Evolutionary conservation across 2,113 vertebrate genomes (phyloP).

Genomic region (Hemichromis elongatus): DNA sequence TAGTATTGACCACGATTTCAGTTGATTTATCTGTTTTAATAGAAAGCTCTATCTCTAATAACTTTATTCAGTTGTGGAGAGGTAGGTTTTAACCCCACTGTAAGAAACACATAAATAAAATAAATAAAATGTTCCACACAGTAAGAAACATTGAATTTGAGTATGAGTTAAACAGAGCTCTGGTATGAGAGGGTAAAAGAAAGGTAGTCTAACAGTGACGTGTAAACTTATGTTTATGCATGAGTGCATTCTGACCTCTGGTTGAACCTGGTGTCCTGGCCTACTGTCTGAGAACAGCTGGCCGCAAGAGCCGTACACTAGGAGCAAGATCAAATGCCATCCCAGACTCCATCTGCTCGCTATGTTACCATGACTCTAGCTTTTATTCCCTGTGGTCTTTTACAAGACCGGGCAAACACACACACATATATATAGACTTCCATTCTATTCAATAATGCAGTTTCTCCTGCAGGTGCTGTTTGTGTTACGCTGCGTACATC

Average conservation of each 20-base stretch:
- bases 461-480: slow-evolving; percentile 42
- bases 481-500: background rate
- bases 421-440: background rate
- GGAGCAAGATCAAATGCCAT: slow-evolving; percentile 19
- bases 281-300: slow-evolving; percentile 4
- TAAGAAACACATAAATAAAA: background rate
- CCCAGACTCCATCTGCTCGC: slow-evolving; percentile 23
- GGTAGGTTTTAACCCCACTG: background rate
- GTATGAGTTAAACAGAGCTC: background rate
- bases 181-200: background rate
- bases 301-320: background rate
- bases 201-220: background rate
- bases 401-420: background rate
- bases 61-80: background rate
- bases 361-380: background rate
- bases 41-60: background rate
- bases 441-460: slow-evolving; percentile 16
- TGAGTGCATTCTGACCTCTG: background rate
- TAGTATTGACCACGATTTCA: background rate
- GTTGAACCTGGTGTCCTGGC: slow-evolving; percentile 7
- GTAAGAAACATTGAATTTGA: background rate
- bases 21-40: background rate
- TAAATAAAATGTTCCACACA: background rate
- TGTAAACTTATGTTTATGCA: background rate
- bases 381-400: background rate